Conservation (phyloP, 2,888 invertebrate species). For the Tupiocoris notatus region DNA sequence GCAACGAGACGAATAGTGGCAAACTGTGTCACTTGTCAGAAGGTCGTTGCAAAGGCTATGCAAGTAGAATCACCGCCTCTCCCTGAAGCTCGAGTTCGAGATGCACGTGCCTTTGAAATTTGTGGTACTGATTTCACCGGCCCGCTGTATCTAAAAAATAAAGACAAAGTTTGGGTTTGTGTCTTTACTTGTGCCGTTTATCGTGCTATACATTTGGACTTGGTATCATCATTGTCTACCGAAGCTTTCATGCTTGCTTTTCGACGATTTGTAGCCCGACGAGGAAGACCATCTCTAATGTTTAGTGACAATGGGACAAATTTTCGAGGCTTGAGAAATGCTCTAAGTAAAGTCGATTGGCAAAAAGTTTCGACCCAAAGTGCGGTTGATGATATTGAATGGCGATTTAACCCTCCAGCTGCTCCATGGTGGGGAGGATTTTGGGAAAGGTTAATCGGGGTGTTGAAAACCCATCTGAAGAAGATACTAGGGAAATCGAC, state of each 20-base stretch:
- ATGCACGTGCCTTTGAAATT: conserved; percentile 51
- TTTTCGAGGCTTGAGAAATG: conserved; percentile 53
- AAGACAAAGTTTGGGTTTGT: conserved; percentile 51
- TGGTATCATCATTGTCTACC: conserved; percentile 51
- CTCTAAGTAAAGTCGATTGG: conserved; percentile 58
- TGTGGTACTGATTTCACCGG: conserved; percentile 52
- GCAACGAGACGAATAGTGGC: conserved; percentile 1
- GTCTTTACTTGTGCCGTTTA: conserved; percentile 54
- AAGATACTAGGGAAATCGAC: conserved; percentile 37
- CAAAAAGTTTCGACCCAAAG: conserved; percentile 51
- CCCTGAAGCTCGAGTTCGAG: conserved; percentile 25
- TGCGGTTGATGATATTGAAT: conserved; percentile 48
- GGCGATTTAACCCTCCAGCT: conserved; percentile 49
- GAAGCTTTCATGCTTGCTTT: conserved; percentile 52
- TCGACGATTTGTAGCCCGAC: conserved; percentile 52
- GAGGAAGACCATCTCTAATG: conserved; percentile 52
- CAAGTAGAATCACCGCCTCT: conserved; percentile 47
- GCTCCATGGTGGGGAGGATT: conserved; percentile 56
- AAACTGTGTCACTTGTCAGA: conserved; percentile 45
- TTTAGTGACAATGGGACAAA: conserved; percentile 54
- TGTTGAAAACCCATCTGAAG: conserved; percentile 37
- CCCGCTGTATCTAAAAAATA: conserved; percentile 40
- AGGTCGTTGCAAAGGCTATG: conserved; percentile 48
- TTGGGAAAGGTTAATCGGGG: conserved; percentile 50
- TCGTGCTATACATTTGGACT: conserved; percentile 53